Percentiles rank a stretch among this genome's conserved stretches.
Evolutionary conservation across 2,113 vertebrate genomes (phyloP).

Genomic region (Melanostigma gelatinosum): DNA sequence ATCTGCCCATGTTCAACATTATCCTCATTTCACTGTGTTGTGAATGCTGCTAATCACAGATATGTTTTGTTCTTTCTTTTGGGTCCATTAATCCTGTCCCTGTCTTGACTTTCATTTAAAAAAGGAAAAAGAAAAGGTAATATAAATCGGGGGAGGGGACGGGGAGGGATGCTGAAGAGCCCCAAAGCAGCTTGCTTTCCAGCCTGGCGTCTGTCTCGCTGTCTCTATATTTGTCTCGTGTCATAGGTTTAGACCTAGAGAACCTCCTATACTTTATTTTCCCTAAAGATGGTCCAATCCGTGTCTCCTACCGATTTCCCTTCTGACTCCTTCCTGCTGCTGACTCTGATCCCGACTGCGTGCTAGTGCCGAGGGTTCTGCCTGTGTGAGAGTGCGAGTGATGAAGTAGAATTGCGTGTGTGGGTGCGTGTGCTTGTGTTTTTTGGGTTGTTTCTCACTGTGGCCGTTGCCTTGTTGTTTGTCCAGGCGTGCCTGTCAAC

Average conservation of each 20-base stretch:
- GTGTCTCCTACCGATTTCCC: constrained; percentile 52
- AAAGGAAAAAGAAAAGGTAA: constrained; percentile 83
- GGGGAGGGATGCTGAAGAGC: constrained; percentile 65
- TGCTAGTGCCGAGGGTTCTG: constrained; percentile 56
- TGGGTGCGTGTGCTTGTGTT: constrained; percentile 30
- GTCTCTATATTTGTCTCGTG: constrained; percentile 59
- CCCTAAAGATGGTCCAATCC: constrained; percentile 38
- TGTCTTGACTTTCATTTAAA: constrained; percentile 81
- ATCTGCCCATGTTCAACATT: constrained; percentile 40
- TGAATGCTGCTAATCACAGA: constrained; percentile 73
- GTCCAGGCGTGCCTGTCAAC: constrained; percentile 92
- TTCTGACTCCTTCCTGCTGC: constrained; percentile 65
- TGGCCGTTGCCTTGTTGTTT: constrained; percentile 49
- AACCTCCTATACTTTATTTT: constrained; percentile 39
- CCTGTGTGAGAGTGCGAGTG: constrained; percentile 35
- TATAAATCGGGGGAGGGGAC: constrained; percentile 64
- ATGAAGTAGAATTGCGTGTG: constrained; percentile 44
- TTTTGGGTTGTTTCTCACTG: constrained; percentile 38
- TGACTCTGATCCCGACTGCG: constrained; percentile 48
- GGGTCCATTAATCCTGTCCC: constrained; percentile 79
- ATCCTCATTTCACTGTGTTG: constrained; percentile 63
- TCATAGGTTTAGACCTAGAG: constrained; percentile 60
- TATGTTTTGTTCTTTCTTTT: constrained; percentile 79
- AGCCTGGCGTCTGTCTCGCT: constrained; percentile 57
- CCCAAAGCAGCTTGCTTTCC: constrained; percentile 73